phyloP scores from a whole-genome alignment of 2,797 vertebrate genomes.

The Cyclura pinguis region DNA sequence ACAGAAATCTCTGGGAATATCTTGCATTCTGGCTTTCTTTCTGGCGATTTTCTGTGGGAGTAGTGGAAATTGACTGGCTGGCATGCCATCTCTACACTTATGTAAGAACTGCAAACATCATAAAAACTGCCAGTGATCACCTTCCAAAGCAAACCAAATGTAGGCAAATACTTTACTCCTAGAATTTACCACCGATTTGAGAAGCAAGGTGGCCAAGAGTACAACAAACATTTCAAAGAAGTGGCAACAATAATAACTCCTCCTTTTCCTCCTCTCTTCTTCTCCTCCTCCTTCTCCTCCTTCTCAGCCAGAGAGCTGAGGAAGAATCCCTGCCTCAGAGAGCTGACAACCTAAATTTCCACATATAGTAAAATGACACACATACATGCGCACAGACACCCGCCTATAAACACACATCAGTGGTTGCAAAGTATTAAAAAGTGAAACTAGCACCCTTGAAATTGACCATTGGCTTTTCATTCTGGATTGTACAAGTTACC shows the following conservation, averaged over 20 bases:
- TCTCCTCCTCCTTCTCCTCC: not conserved
- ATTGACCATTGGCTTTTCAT: not conserved
- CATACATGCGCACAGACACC: no score
- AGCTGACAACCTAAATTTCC: not conserved
- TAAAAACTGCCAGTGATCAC: not conserved
- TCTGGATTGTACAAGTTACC: not conserved
- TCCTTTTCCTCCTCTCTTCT: not conserved
- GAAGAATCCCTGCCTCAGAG: not conserved
- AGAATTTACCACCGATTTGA: no score
- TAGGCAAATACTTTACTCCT: not conserved
- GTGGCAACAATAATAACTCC: no score
- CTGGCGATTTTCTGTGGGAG: no score
- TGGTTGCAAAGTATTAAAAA: not conserved
- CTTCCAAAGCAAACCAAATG: not conserved
- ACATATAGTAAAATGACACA: not conserved
- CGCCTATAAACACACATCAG: not conserved
- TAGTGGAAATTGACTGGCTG: no score
- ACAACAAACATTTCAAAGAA: no score
- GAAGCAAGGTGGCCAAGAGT: not conserved
- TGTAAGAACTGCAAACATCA: not conserved
- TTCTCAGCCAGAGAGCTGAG: not conserved
- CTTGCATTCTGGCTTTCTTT: no score
- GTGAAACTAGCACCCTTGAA: not conserved
- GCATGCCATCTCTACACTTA: not conserved
- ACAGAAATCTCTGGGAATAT: no score